Conservation (phyloP, 2,113 vertebrate genomes). For the Axis porcinus region DNA sequence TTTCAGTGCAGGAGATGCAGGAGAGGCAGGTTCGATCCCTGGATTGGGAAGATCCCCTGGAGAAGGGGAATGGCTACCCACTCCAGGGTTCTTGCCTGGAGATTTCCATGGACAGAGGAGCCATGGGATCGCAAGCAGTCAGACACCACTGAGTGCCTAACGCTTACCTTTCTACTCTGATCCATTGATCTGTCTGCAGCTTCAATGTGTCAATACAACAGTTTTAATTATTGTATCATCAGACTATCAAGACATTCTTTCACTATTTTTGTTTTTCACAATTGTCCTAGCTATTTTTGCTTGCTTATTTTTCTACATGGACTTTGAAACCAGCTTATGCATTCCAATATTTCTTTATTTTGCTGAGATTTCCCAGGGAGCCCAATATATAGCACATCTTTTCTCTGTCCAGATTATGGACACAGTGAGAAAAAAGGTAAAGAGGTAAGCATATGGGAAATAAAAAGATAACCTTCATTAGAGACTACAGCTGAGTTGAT, state of each 20-base stretch:
- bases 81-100: neutral
- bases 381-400: neutral
- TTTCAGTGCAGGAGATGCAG: neutral
- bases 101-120: neutral
- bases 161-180: neutral
- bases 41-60: neutral
- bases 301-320: neutral
- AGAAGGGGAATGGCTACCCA: neutral
- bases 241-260: neutral
- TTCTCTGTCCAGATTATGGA: neutral
- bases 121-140: neutral
- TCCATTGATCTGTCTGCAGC: neutral
- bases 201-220: neutral
- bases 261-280: neutral
- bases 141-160: neutral
- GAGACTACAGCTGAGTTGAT: neutral
- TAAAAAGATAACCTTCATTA: neutral
- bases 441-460: neutral
- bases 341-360: neutral
- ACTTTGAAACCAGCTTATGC: neutral
- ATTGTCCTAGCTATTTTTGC: neutral
- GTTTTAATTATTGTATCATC: neutral
- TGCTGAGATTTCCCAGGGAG: neutral
- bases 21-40: neutral
- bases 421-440: neutral